Evolutionary conservation across 1,140 invertebrate genomes (phyloP).

Genomic region (Dinoponera quadriceps): DNA sequence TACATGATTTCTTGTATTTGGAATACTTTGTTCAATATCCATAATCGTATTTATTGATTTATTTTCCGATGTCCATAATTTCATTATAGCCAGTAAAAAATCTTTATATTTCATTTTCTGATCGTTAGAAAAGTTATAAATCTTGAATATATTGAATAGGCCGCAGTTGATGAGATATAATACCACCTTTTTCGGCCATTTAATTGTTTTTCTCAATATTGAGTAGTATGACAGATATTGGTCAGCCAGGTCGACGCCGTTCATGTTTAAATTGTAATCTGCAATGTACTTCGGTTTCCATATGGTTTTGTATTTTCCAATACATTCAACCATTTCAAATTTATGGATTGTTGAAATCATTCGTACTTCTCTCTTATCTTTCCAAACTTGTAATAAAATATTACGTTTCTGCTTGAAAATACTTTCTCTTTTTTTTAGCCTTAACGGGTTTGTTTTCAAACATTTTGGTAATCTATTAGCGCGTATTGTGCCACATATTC

Average conservation of each 20-base stretch:
- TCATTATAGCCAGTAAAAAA: conserved; percentile 51
- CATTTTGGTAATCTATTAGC: conserved; percentile 38
- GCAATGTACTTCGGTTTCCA: conserved; percentile 48
- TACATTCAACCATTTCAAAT: conserved; percentile 47
- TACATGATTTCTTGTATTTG: conserved; percentile 24
- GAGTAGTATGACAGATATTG: conserved; percentile 51
- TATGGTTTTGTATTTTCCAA: conserved; percentile 42
- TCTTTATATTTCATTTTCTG: conserved; percentile 57
- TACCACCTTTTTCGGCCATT: conserved; percentile 57
- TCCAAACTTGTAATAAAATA: conserved; percentile 57
- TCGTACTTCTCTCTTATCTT: conserved; percentile 55
- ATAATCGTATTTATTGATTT: conserved; percentile 35
- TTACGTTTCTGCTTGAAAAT: conserved; percentile 44
- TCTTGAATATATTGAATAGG: conserved; percentile 45
- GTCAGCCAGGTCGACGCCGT: conserved; percentile 50
- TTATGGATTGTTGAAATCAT: conserved; percentile 61
- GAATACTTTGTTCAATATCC: background rate
- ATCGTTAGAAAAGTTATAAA: conserved; percentile 42
- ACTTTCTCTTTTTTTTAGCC: conserved; percentile 30
- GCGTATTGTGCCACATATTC: conserved; percentile 54
- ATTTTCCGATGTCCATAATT: conserved; percentile 41
- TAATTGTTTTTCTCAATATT: conserved; percentile 58
- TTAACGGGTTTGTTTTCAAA: conserved; percentile 41
- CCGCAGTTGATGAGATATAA: conserved; percentile 51
- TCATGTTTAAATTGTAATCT: conserved; percentile 58